Conservation (phyloP, 2,113 vertebrate genomes). For the Lophura nycthemera region DNA sequence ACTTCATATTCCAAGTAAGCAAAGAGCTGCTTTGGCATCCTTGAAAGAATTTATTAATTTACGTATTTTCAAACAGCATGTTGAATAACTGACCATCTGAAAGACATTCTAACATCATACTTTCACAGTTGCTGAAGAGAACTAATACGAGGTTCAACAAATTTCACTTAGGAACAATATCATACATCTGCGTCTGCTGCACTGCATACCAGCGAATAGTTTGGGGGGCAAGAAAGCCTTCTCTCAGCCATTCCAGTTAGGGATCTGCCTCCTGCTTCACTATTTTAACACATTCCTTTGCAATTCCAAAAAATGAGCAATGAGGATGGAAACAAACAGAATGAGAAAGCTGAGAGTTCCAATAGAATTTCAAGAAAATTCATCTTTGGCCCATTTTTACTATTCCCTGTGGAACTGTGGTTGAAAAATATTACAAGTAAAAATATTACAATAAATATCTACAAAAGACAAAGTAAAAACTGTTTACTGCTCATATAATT, state of each 20-base stretch:
- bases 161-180: background rate
- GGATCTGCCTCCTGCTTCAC: background rate
- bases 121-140: background rate
- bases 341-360: background rate
- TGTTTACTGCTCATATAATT: background rate
- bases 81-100: background rate
- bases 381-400: background rate
- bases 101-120: background rate
- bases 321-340: background rate
- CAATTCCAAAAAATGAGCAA: background rate
- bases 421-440: background rate
- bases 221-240: background rate
- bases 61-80: background rate
- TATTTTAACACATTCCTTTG: background rate
- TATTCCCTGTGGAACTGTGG: background rate
- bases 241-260: background rate
- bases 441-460: no score
- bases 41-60: fast-evolving
- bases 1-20: background rate
- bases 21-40: background rate
- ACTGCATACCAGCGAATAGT: background rate
- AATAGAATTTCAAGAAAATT: background rate
- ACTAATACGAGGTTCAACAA: background rate
- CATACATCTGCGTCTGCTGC: background rate
- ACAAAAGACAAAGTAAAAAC: background rate